Conservation (phyloP, 2,888 invertebrate species). For the Megaustenia siamemsis region DNA sequence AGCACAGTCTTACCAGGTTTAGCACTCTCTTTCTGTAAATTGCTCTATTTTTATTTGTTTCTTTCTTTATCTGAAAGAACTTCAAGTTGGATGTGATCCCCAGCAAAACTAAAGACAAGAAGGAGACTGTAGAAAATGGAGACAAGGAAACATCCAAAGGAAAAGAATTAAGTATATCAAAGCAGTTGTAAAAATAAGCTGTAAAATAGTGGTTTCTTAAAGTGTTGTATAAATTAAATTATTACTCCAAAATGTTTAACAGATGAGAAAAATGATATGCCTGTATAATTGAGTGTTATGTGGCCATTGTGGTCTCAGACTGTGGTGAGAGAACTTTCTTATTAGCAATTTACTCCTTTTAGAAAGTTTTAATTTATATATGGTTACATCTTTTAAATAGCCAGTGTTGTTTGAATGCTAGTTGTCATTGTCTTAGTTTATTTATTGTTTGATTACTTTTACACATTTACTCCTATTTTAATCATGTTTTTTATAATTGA, state of each 20-base stretch:
- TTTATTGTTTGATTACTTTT: neutral
- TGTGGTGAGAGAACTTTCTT: neutral
- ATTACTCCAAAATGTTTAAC: no score
- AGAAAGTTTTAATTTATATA: neutral
- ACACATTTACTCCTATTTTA: no score
- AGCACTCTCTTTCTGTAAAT: no score
- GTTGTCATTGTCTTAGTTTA: neutral
- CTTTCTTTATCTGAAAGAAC: slow-evolving; percentile 66
- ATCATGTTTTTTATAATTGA: neutral
- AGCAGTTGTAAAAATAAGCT: slow-evolving; percentile 39
- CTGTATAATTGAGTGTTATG: no score
- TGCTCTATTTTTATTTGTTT: no score
- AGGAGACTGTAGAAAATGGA: slow-evolving; percentile 51
- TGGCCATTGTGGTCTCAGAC: neutral
- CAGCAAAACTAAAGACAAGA: slow-evolving; percentile 41
- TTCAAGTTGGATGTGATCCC: slow-evolving; percentile 63
- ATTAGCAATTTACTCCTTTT: neutral
- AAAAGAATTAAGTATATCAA: neutral
- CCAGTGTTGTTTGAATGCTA: neutral
- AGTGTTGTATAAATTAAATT: neutral
- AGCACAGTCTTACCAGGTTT: no score
- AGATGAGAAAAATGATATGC: no score
- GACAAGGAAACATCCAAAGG: slow-evolving; percentile 33
- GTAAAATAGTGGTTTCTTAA: neutral
- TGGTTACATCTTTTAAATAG: slow-evolving; percentile 3